Evolutionary conservation across 2,888 invertebrate species (phyloP), one percentile per base, ranked within the genome.

Genomic region (Rutpela maculata): DNA sequence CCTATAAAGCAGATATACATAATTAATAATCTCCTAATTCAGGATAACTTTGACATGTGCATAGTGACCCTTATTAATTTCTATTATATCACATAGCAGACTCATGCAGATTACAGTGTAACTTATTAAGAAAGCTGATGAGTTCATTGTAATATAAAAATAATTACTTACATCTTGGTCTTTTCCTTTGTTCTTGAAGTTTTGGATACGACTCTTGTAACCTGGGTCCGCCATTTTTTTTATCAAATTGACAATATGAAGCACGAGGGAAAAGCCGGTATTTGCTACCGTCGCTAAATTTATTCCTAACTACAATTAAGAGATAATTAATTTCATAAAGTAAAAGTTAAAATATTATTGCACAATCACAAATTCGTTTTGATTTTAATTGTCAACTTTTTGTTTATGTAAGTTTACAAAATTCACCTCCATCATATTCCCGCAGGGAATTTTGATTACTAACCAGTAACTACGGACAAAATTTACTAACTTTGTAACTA

Each of bases 171-270:
- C 98, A 92, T 99, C 99, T 91, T 97, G 97, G 93, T 99, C 99
- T 93, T 99, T 99, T 89, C 99, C 99, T 93, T 97, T 97, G 93
- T 99, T 99, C 95, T 99, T 99, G 92, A 98, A 98, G 90, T 94
- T 96, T 91, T 96, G 95, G 93, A 97, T 94, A 92, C 97, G 95
- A 93, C 94, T 95, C 93, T 95, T 95, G 91, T 92, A 92, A 91
- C 92, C 93, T 80, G 86, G 85, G 76, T 88, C 88, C 86, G 88
- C 95, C 95, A 95, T 94, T 94, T 85, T 94, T 90, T 84, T 55
- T 3, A 83, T 74, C 65, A 82, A 78, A 79, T 84, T 83, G 83
- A 83, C 83, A 84, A 78, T 79, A 74, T 68, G 75, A 81, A 82
- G 81, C 85, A 85, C 84, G 84, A 85, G 84, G 84, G 77, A 83